Conservation (phyloP, 2,888 invertebrate species). For the Mesoligia furuncula region DNA sequence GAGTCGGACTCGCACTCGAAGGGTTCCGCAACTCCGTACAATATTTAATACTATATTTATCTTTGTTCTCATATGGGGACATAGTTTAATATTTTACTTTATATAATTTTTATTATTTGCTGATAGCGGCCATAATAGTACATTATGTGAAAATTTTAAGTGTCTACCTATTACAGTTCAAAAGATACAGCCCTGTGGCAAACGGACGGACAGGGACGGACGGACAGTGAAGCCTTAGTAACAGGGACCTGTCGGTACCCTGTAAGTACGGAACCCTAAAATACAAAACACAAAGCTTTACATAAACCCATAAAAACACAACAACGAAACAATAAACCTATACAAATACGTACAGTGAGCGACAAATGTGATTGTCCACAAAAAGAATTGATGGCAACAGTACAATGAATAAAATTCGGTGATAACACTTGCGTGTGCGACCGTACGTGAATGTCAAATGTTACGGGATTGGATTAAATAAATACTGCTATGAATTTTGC, state of each 20-base stretch:
- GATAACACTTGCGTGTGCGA: slow-evolving; percentile 72
- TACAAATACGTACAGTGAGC: slow-evolving; percentile 53
- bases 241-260: neutral
- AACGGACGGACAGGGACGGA: neutral
- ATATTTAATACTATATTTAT: neutral
- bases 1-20: neutral
- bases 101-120: neutral
- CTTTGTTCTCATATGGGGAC: neutral
- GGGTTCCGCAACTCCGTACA: neutral
- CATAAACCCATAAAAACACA: slow-evolving; percentile 33
- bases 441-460: slow-evolving; percentile 70
- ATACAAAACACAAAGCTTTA: slow-evolving; percentile 15
- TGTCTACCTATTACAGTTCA: neutral
- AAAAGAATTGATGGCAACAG: slow-evolving; percentile 58
- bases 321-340: slow-evolving; percentile 53
- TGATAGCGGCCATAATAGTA: neutral
- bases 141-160: neutral
- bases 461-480: slow-evolving; percentile 63
- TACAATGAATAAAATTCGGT: slow-evolving; percentile 64
- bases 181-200: neutral
- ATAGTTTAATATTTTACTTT: neutral
- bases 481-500: slow-evolving; percentile 37
- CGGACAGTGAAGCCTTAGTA: neutral
- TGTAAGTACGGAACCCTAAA: neutral
- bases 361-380: slow-evolving; percentile 57